Evolutionary conservation across 2,113 vertebrate species (phyloP).

Genomic region (Pollimyrus isidori): DNA sequence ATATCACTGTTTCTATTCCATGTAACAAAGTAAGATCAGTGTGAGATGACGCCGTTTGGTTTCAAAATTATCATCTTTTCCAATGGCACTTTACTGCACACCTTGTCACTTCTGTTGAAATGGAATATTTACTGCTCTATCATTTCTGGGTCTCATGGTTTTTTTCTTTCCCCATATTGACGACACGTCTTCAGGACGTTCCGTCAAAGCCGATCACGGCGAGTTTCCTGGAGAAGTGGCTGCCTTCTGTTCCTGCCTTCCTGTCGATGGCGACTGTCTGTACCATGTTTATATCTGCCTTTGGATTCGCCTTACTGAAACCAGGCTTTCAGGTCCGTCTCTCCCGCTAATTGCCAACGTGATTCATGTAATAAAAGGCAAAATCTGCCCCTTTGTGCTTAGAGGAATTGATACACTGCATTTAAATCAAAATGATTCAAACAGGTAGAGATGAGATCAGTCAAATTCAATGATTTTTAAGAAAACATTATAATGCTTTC

Average conservation of each 20-base stretch:
- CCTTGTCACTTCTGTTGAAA: neutral
- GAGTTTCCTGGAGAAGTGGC: conserved; percentile 5
- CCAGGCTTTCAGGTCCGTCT: neutral
- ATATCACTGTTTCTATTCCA: neutral
- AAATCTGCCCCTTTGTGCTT: neutral
- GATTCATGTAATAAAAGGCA: neutral
- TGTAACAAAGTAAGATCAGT: neutral
- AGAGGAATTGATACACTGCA: neutral
- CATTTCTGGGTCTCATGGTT: neutral
- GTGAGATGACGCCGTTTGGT: neutral
- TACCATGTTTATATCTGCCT: neutral
- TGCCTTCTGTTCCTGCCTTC: conserved; percentile 22
- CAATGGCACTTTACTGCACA: neutral
- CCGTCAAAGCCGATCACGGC: conserved; percentile 5
- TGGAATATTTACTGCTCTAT: neutral
- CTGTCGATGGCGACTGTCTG: neutral
- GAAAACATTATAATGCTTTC: neutral
- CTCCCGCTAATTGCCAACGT: neutral
- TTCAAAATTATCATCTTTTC: neutral
- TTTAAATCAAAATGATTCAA: neutral
- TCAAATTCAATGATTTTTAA: neutral
- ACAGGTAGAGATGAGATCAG: neutral
- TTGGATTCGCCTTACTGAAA: conserved; percentile 7
- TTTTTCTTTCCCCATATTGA: neutral
- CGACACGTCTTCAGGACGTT: conserved; percentile 6